Evolutionary conservation across 2,797 vertebrate species (phyloP), one percentile per base, ranked within the genome.

Genomic region (Semotilus atromaculatus): DNA sequence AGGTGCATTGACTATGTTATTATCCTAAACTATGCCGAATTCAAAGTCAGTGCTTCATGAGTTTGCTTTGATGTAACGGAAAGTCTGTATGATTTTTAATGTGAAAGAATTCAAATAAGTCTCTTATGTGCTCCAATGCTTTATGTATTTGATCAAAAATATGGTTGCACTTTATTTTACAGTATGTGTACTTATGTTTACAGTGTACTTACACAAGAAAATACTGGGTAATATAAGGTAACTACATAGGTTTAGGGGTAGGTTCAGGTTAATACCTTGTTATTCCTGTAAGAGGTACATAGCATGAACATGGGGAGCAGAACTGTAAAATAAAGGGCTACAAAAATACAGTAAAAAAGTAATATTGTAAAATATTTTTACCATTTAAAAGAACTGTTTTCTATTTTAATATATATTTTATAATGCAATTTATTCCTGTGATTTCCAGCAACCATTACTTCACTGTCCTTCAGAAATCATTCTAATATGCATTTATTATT

Each of bases 1-100:
- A 81, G 38, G 58, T 78, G 23, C 58, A 78, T 40, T 21, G n/a
- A 40, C 75, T 78, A 31, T 73, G 29, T 62, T 77, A 58, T 36
- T 36, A 43, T 29, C 31, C n/a, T 62, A 62, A 51, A 34, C 29
- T 73, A 73, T 51, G 5, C 5, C 51, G 2, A 34, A 36, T 36
- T 66, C 13, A 13, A 26, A 66, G 16, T 34, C 62, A 64, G 14
- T 31, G 16, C 62, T 19, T 66, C 1, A 21, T 36, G 7, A 67
- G 64, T 36, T 67, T 21, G 26, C 29, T 73, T 73, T 51, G 71
- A 21, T 31, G 18, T 51, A 73, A 48, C 1, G 5, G 60, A 29
- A 62, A 3, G 26, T 29, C 58, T 62, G 26, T 14, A 7, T 29
- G 58, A 16, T 62, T 62, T 60, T 29, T 16, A 13, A 26, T 2